Percentiles rank a stretch among this genome's conserved stretches.
phyloP scores from a whole-genome alignment of 2,888 invertebrate species.

The Oscheius onirici region DNA sequence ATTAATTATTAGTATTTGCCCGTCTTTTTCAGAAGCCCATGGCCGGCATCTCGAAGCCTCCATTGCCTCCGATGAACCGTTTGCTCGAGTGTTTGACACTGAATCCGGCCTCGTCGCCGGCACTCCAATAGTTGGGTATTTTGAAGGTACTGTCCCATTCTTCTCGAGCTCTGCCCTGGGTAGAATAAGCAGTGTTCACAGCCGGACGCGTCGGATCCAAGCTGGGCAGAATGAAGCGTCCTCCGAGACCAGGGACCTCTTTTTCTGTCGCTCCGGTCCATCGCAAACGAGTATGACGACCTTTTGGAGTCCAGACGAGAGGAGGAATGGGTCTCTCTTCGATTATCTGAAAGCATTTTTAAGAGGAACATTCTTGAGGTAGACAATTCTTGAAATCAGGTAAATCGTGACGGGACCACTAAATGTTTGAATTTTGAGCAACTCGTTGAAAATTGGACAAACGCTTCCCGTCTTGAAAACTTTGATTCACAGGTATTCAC shows the following conservation, averaged over 20 bases:
- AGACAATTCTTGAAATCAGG: too few species aligned
- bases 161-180: constrained; percentile 63
- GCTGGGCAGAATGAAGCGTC: constrained; percentile 61
- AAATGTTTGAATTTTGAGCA: too few species aligned
- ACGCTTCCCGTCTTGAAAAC: too few species aligned
- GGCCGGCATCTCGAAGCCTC: constrained; percentile 62
- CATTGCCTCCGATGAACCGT: constrained; percentile 63
- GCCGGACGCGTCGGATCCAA: constrained; percentile 65
- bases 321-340: constrained; percentile 64
- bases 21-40: constrained; percentile 30
- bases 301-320: constrained; percentile 59
- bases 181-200: constrained; percentile 61
- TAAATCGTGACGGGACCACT: too few species aligned
- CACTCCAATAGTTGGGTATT: constrained; percentile 63
- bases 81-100: constrained; percentile 54
- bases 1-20: constrained; percentile 1
- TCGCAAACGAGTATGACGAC: constrained; percentile 60
- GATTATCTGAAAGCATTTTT: constrained; percentile 42
- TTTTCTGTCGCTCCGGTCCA: constrained; percentile 67
- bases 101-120: constrained; percentile 63
- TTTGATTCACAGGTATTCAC: too few species aligned
- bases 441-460: background rate
- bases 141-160: constrained; percentile 67
- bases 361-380: too few species aligned
- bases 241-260: constrained; percentile 59